Evolutionary conservation across 64 coral and sea anemone genomes (phyloP).

Genomic region (Montipora sp.): DNA sequence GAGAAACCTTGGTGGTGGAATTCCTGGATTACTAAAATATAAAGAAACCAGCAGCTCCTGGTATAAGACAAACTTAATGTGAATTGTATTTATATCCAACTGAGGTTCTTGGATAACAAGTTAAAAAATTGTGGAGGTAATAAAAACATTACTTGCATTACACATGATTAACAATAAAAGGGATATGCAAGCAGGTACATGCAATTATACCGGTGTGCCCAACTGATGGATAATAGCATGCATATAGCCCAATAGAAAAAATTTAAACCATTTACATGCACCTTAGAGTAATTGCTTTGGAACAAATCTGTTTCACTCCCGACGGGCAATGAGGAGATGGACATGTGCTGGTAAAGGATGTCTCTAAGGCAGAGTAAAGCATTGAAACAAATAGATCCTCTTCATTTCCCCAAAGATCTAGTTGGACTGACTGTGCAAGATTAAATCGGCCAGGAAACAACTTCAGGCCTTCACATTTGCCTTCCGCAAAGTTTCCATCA

Average conservation of each 20-base stretch:
- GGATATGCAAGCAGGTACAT: conserved; percentile 33
- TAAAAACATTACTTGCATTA: conserved; percentile 36
- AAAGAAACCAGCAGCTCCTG: conserved; percentile 15
- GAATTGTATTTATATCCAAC: conserved; percentile 49
- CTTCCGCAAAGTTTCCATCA: conserved; percentile 38
- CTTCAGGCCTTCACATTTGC: conserved; percentile 43
- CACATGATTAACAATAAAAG: conserved; percentile 28
- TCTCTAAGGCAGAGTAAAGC: conserved; percentile 45
- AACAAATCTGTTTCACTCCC: conserved; percentile 55
- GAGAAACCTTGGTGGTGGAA: conserved; percentile 42
- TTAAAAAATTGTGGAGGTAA: conserved; percentile 54
- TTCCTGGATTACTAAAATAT: conserved; percentile 31
- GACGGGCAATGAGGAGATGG: conserved; percentile 50
- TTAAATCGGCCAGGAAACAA: conserved; percentile 48
- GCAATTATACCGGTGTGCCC: conserved; percentile 2
- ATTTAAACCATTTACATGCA: conserved; percentile 19
- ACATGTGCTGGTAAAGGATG: conserved; percentile 46
- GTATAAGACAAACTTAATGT: conserved; percentile 41
- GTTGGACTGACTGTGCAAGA: conserved; percentile 2
- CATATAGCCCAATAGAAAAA: conserved; percentile 54
- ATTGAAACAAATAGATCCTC: conserved; percentile 55
- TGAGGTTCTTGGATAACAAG: conserved; percentile 49
- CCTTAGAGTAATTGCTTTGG: conserved; percentile 56
- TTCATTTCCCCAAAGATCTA: conserved; percentile 53
- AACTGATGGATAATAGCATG: conserved; percentile 40